phyloP scores from a whole-genome alignment of 2,888 invertebrate genomes.

The Aphidoletes aphidimyza region DNA sequence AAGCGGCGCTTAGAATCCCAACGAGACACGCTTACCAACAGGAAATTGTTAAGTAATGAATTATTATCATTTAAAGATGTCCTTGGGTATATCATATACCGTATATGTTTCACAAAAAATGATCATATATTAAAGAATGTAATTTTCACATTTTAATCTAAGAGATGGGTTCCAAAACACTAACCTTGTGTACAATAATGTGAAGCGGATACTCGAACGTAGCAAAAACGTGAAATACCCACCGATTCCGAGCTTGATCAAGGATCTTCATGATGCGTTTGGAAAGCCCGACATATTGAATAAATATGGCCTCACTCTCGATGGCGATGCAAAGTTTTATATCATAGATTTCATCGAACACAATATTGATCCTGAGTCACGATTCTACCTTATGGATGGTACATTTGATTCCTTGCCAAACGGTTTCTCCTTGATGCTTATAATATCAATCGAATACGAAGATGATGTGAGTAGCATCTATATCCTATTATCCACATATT shows the following conservation, averaged over 20 bases:
- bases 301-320: background rate
- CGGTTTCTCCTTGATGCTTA: background rate
- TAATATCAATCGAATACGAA: background rate
- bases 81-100: background rate
- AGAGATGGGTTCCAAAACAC: background rate
- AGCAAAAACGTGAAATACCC: background rate
- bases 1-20: background rate
- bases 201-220: background rate
- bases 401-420: background rate
- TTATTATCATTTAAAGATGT: background rate
- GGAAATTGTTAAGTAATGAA: background rate
- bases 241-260: background rate
- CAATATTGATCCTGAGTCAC: background rate
- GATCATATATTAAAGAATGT: background rate
- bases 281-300: background rate
- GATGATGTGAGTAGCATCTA: background rate
- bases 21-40: background rate
- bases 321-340: background rate
- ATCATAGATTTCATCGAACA: background rate
- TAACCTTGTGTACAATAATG: background rate
- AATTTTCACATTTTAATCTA: background rate
- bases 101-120: background rate
- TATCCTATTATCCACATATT: too few relatives aligned
- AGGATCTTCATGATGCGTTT: background rate
- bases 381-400: background rate